Evolutionary conservation across 2,797 vertebrate species (phyloP), one percentile per base, ranked within the genome.

Genomic region (Eulemur rubriventer): DNA sequence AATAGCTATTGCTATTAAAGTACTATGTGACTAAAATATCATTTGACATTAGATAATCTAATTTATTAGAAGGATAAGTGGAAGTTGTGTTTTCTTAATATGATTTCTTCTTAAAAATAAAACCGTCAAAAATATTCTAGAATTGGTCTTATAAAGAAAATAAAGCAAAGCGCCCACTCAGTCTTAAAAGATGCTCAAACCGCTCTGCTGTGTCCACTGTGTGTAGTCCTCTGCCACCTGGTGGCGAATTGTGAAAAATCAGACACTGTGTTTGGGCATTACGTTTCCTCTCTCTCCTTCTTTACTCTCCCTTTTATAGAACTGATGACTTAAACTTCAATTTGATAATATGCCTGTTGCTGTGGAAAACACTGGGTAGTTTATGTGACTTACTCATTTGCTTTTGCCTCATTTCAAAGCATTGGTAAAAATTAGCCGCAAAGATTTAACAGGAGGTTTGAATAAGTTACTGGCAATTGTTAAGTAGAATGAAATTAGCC

Each of bases 211-310:
- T n/a, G 11, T 9, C 41, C 8, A 96, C 96, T 67, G 18, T 18
- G 73, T 94, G 96, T 96, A 67, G 91, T 79, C 13, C 67, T 86
- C 92, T 92, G 96, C 98, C 98, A 98, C 73, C 98, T 98, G 93
- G 97, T 97, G 98, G 97, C 35, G 7, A 8, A 1, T 24, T 10
- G 14, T 52, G 82, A 33, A 79, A 96, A 79, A n/a, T 11, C 48
- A 35, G 52, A 18, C 59, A 17, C 10, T 35, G 48, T 38, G 35
- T 35, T 38, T 2, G 17, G 2, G 0, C 26, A 3, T n/a, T 73
- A 3, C 26, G 30, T 24, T 35, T 41, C 48, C 55, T 0, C 2
- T n/a, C n/a, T 38, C 79, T 86, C 86, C 41, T 63, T 67, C 24
- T 50, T 52, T 6, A 33, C 6, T 16, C 5, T 38, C 30, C 16